Evolutionary conservation across 2,797 vertebrate species (phyloP).

Genomic region (Falco naumanni): DNA sequence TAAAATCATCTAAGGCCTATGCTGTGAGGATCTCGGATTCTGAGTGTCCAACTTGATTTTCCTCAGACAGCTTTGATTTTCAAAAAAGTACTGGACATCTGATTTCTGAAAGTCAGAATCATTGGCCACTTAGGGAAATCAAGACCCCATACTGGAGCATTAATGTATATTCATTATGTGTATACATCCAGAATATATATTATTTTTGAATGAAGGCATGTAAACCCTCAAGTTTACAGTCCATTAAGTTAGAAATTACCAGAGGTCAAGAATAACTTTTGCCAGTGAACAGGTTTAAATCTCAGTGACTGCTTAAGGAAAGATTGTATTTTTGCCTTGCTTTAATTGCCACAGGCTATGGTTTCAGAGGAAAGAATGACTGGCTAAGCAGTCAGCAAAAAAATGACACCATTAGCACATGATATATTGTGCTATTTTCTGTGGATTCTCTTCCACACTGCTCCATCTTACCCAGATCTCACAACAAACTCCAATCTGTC

Average conservation of each 20-base stretch:
- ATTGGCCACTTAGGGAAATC: neutral
- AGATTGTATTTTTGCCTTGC: conserved; percentile 1
- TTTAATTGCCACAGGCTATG: neutral
- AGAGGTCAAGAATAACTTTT: conserved; percentile 15
- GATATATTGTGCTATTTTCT: conserved; percentile 19
- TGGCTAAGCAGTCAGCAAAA: conserved; percentile 10
- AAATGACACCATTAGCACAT: neutral
- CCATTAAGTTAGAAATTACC: conserved; percentile 20
- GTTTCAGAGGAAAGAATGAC: conserved; percentile 36
- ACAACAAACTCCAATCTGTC: conserved; percentile 6
- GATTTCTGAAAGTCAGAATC: conserved; percentile 11
- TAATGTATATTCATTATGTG: neutral
- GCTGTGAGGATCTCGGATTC: neutral
- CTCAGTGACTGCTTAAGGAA: conserved; percentile 28
- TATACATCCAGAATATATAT: neutral
- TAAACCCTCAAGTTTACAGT: conserved; percentile 7
- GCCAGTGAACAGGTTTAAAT: conserved; percentile 31
- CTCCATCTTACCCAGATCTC: conserved; percentile 10
- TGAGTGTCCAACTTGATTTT: neutral
- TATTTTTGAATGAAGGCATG: conserved; percentile 3
- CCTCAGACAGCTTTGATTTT: neutral
- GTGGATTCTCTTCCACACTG: neutral
- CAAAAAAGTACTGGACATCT: neutral
- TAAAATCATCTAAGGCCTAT: neutral
- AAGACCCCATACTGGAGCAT: neutral